Percentiles rank a stretch among this genome's conserved stretches.
Evolutionary conservation across 2,888 invertebrate species (phyloP).

Genomic region (Pinctada fucata): DNA sequence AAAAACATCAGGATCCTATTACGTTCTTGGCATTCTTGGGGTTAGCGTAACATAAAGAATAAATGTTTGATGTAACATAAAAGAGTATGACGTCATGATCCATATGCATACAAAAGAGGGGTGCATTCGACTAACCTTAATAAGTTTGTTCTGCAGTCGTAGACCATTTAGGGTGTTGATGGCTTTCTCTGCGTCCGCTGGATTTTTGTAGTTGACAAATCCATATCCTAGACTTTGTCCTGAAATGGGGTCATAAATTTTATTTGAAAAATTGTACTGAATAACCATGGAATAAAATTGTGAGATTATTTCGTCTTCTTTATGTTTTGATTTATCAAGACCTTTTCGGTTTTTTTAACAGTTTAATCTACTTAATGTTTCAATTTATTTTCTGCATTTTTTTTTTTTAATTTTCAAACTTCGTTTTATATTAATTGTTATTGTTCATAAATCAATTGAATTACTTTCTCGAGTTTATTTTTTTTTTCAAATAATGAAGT

Average conservation of each 20-base stretch:
- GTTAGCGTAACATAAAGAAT: slow-evolving; percentile 22
- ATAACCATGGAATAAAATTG: no score
- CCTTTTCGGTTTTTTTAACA: no score
- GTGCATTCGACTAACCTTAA: slow-evolving; percentile 82
- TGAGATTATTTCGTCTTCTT: no score
- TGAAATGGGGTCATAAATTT: slow-evolving; percentile 56
- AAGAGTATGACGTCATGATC: slow-evolving; percentile 20
- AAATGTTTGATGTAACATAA: slow-evolving; percentile 18
- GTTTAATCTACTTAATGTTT: no score
- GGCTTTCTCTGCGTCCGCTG: slow-evolving; percentile 99
- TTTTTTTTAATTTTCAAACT: no score
- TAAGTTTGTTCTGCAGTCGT: slow-evolving; percentile 98
- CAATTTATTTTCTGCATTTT: no score
- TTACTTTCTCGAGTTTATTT: no score
- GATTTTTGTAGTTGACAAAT: slow-evolving; percentile 98
- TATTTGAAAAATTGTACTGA: no score
- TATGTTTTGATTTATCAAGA: no score
- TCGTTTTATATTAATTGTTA: no score
- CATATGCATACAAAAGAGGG: slow-evolving; percentile 21
- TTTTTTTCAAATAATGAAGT: no score
- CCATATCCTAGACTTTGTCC: slow-evolving; percentile 99
- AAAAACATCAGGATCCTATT: not conserved
- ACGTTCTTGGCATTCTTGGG: not conserved
- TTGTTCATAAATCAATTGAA: no score
- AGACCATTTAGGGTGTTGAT: slow-evolving; percentile 98